Base-by-base conservation (phyloP, 2,888 invertebrate species). In the Rotaria macrura region DNA sequence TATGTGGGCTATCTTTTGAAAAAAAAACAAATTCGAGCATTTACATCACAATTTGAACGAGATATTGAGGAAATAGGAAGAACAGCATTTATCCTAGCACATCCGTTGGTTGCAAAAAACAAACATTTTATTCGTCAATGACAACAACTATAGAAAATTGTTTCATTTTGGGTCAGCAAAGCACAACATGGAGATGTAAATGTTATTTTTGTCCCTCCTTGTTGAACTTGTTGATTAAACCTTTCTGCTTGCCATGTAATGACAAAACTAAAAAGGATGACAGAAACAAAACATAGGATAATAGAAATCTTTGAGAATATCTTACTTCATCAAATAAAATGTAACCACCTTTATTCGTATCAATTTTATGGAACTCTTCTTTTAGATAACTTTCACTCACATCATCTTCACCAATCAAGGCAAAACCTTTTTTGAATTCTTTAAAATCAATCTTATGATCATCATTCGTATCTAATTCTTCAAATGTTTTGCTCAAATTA, bases 261-360 rank as follows among this genome's bases (percentile, higher is more conserved):
- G 40, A 43, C 74, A 79, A 12, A 79, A 79, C 74, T 79, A 79
- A 7, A 25, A 79, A 43, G 10, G 10, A n/a, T 6, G 34, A 65
- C 3, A 29, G 3, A 43, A 25, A n/a, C n/a, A 7, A 43, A 25
- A 79, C 25, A 25, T 7, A 25, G 25, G 10, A 2, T 29, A 25
- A 25, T 40, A 0, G 25, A 43, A 38, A 3, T 25, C 20, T 79
- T 9, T 72, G 2, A 5, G 6, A 40, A 7, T 4, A 43, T 25
- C 23, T 79, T 79, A 79, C 74, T 43, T 79, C 74, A 79, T 79
- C 74, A 79, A 79, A 79, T 43, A 79, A 25, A 79, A 79, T 79
- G 10, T 10, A 79, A 10, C 74, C 74, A 79, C 74, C 74, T 6
- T 29, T 1, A 23, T 79, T 79, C 1, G 74, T 79, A 43, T 79